Evolutionary conservation across 2,113 vertebrate species (phyloP).

Genomic region (Eretmochelys imbricata): DNA sequence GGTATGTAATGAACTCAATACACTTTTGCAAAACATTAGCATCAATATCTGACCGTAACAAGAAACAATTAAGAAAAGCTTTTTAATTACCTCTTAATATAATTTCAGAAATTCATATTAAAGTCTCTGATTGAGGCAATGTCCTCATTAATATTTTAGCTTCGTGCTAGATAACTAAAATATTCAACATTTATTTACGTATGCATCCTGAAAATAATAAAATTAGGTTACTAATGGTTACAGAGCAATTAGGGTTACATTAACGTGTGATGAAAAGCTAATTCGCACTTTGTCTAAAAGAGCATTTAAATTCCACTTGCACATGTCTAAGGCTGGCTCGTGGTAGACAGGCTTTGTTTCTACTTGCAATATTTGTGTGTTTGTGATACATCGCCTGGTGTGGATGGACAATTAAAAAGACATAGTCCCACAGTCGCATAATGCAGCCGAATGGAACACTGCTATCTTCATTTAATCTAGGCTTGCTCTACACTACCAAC

Average conservation of each 20-base stretch:
- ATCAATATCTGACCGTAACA: neutral
- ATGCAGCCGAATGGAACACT: neutral
- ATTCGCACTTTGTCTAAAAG: conserved; percentile 50
- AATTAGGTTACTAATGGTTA: conserved; percentile 61
- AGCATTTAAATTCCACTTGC: conserved; percentile 59
- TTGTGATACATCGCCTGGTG: neutral
- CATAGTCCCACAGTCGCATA: rapidly evolving
- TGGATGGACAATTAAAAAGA: neutral
- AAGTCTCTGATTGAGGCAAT: neutral
- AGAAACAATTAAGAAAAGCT: neutral
- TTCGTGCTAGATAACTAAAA: conserved; percentile 19
- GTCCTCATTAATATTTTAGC: conserved; percentile 46
- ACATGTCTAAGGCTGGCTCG: neutral
- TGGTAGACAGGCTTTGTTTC: conserved; percentile 12
- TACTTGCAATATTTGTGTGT: neutral
- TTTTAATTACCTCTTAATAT: conserved; percentile 49
- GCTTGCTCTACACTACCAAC: neutral
- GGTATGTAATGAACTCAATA: neutral
- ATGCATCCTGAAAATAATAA: conserved; percentile 65
- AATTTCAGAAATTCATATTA: conserved; percentile 27
- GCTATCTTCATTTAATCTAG: neutral
- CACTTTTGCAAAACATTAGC: neutral
- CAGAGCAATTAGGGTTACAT: conserved; percentile 62
- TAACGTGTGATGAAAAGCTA: conserved; percentile 66
- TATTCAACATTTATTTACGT: conserved; percentile 61